These are phyloP conservation scores for Erannis defoliaria DNA, from an alignment of 2,888 invertebrate genomes.

Conservation along the genomic window DNA sequence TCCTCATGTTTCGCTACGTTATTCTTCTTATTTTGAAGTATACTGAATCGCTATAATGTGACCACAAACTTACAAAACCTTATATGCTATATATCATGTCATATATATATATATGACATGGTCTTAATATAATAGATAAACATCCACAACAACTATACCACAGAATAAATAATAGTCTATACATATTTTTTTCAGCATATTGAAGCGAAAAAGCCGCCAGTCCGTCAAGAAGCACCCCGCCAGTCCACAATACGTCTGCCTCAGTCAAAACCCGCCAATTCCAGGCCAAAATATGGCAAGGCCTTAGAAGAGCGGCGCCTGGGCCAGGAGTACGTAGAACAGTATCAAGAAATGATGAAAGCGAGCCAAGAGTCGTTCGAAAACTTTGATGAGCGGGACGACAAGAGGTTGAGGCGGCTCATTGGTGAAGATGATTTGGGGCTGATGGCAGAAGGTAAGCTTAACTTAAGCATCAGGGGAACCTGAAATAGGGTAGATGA, in stretches of 20 bases:
- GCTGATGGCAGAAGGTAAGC: conserved; percentile 55
- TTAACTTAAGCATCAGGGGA: too few species aligned
- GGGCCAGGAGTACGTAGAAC: conserved; percentile 58
- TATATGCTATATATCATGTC: too few species aligned
- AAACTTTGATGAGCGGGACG: conserved; percentile 51
- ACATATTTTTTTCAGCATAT: not conserved
- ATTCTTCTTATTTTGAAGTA: too few species aligned
- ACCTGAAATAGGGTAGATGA: too few species aligned
- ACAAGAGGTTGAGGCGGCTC: conserved; percentile 50
- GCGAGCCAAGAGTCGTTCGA: conserved; percentile 61
- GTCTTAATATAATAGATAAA: too few species aligned
- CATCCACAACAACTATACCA: too few species aligned
- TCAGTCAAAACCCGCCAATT: conserved; percentile 60
- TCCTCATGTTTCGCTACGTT: too few species aligned
- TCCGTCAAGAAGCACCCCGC: not conserved
- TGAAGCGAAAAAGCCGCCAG: not conserved
- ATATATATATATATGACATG: too few species aligned
- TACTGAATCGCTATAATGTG: too few species aligned
- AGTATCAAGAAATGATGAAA: conserved; percentile 65
- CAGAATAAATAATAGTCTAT: too few species aligned
- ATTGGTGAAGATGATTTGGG: conserved; percentile 54
- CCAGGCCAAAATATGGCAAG: conserved; percentile 49
- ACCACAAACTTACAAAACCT: too few species aligned
- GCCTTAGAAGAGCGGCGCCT: conserved; percentile 50
- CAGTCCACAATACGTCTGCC: conserved; percentile 33